Base-by-base conservation (phyloP, 35 echinoderm and acorn worm species). In the Anneissia japonica region DNA sequence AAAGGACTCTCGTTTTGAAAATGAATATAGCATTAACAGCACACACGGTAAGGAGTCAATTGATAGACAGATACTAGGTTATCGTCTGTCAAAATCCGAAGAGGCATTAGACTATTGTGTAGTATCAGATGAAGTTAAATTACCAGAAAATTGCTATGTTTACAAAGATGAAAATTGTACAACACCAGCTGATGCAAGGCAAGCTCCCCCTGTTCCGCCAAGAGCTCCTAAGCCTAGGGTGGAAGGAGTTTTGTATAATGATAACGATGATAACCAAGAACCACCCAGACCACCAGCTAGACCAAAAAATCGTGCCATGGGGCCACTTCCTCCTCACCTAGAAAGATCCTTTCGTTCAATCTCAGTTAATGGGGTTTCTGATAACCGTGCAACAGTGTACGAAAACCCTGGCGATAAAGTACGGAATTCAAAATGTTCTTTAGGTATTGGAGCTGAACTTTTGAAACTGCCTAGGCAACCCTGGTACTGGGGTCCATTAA, bases 401-500 rank as follows among this genome's bases (percentile, higher is more conserved):
- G 90, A 92, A 37, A 87, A 16, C 51, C 51, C 41, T 37, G 84
- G 80, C 9, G 75, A 76, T 56, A 33, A 39, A 30, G 74, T 46
- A 45, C 85, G 86, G 38, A 72, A 14, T 41, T 83, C 79, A 46
- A 30, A 46, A 7, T 32, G 39, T 23, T 82, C 84, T 46, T 35
- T 46, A 35, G 83, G 90, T 35, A 74, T 99, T 11, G 88, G 89
- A 19, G 79, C 86, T 1, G 92, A 99, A 41, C 56, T 99, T 32
- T 31, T 86, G 9, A 99, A 94, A 64, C 77, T 99, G 31, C 92
- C 92, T 19, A 89, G 87, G 9, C 92, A 93, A 64, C 89, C 96
- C 17, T 99, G 96, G 96, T 99, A 99, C 80, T 99, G 96, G 96
- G 96, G 96, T 73, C 96, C 96, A 32, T 77, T 99, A 23, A 88